phyloP scores from a whole-genome alignment of 2,113 vertebrate genomes.

The Dromaius novaehollandiae region DNA sequence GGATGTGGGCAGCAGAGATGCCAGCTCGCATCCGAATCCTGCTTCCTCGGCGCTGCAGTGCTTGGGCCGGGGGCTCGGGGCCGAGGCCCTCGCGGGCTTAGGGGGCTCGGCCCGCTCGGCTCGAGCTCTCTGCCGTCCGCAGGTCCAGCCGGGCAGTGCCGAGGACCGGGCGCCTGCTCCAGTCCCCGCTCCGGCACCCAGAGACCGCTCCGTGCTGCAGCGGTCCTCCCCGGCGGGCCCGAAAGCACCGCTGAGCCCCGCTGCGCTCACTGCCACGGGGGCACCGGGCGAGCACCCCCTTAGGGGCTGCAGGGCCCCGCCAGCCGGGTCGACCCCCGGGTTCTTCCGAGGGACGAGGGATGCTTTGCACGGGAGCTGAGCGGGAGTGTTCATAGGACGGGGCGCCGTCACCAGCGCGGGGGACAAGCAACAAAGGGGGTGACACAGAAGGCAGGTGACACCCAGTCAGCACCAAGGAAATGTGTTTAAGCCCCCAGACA shows the following conservation, averaged over 20 bases:
- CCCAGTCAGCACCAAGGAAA: not conserved
- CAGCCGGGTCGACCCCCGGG: too few species aligned
- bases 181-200: not conserved
- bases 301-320: too few species aligned
- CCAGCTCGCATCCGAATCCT: not conserved
- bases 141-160: accelerated
- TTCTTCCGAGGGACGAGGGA: too few species aligned
- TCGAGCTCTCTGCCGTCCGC: not conserved
- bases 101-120: accelerated
- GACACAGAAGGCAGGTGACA: not conserved
- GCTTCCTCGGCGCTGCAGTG: not conserved
- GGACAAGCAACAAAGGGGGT: not conserved
- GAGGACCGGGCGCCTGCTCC: not conserved
- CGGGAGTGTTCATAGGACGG: too few species aligned
- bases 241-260: too few species aligned
- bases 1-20: not conserved
- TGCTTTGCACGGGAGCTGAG: too few species aligned
- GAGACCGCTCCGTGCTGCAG: not conserved
- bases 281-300: too few species aligned
- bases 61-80: too few species aligned
- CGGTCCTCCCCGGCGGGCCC: too few species aligned
- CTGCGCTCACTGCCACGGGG: too few species aligned
- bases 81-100: not conserved
- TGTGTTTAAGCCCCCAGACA: not conserved
- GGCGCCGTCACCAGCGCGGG: not conserved